Percentiles rank a stretch among this genome's conserved stretches.
These are phyloP conservation scores for Cervus canadensis DNA, from an alignment of 2,113 vertebrate species.

Conservation along the genomic window DNA sequence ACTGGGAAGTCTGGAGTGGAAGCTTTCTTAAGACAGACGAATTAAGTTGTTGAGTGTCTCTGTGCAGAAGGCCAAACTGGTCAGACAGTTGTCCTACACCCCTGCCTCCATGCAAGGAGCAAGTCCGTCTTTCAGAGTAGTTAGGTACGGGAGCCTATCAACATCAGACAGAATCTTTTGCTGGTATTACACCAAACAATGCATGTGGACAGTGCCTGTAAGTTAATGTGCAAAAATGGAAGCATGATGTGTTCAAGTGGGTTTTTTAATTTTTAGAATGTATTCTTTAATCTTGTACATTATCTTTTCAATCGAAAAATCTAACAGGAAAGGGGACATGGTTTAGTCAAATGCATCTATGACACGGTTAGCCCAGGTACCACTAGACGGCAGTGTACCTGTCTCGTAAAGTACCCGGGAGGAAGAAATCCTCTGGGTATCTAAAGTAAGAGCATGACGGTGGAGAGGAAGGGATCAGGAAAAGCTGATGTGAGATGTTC, in stretches of 20 bases:
- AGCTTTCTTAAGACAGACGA: background rate
- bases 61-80: background rate
- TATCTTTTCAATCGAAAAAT: slow-evolving; percentile 1
- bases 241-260: background rate
- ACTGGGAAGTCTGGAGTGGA: background rate
- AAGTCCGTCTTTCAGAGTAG: background rate
- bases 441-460: background rate
- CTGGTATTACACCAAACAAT: background rate
- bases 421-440: background rate
- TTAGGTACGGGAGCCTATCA: background rate
- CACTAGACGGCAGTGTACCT: background rate
- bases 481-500: background rate
- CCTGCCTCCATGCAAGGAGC: background rate
- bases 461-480: background rate
- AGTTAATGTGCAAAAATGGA: background rate
- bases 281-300: background rate
- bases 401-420: background rate
- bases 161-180: background rate
- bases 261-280: background rate
- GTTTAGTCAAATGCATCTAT: background rate
- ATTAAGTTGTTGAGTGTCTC: background rate
- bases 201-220: background rate
- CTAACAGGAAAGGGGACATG: background rate
- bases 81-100: background rate
- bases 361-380: background rate